Conservation (phyloP, 1,140 invertebrate species). For the Caenorhabditis brenneri region DNA sequence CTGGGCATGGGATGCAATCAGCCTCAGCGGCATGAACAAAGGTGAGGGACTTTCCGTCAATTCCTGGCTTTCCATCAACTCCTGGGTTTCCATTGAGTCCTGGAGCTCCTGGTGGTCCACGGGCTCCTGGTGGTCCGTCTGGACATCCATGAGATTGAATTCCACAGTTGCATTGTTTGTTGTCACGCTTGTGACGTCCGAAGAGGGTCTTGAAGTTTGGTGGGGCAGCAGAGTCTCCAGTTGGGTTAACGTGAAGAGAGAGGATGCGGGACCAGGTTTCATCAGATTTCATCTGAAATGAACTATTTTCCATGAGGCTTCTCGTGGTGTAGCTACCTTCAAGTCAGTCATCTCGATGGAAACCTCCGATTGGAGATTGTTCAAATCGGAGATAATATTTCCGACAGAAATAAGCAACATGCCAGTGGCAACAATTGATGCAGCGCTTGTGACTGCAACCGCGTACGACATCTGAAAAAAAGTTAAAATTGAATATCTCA, state of each 20-base stretch:
- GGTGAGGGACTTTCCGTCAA: neutral
- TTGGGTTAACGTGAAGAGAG: conserved; percentile 28
- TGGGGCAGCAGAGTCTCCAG: conserved; percentile 8
- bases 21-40: neutral
- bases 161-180: conserved; percentile 24
- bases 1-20: conserved; percentile 35
- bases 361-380: conserved; percentile 2
- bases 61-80: conserved; percentile 31
- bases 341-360: neutral
- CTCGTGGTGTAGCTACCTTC: neutral
- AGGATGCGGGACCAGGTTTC: conserved; percentile 29
- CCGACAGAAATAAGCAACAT: conserved; percentile 35
- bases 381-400: conserved; percentile 33
- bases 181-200: conserved; percentile 36
- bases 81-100: neutral
- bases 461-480: conserved; percentile 34
- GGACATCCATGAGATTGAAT: conserved; percentile 42
- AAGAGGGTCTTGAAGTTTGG: conserved; percentile 43
- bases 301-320: too few relatives aligned
- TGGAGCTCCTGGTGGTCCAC: conserved; percentile 44
- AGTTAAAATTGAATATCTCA: neutral
- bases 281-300: conserved; percentile 6
- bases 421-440: conserved; percentile 16
- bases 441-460: conserved; percentile 14
- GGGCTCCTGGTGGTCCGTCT: conserved; percentile 45